Evolutionary conservation across 2,113 vertebrate species (phyloP), one percentile per base, ranked within the genome.

Genomic region (Psettodes erumei): DNA sequence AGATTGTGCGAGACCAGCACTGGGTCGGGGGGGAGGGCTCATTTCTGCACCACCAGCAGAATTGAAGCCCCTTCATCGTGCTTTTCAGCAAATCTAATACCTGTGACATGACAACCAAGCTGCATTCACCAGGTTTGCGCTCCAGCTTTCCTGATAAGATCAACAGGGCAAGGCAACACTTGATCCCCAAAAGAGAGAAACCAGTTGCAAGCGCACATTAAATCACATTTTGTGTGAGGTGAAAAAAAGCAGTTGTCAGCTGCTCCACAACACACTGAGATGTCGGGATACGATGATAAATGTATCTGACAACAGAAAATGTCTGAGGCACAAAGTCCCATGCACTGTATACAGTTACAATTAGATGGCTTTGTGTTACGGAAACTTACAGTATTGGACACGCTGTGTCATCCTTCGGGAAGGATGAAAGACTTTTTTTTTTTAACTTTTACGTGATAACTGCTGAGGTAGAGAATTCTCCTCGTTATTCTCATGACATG

Each of bases 51-150:
- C 86, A 90, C 85, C 83, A 91, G 90, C 90, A 87, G 75, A 90
- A 81, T 35, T 19, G 19, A 27, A 74, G 69, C 67, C 74, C 69
- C 63, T 86, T 79, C 83, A 84, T 84, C 58, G 71, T 81, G 33
- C 85, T 90, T 82, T 93, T 92, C 90, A 93, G 89, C 91, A 93
- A 87, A 91, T 91, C 82, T 91, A 90, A 93, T 82, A 91, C 79
- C 91, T 91, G 89, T 85, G 84, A 91, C 90, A 88, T 91, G 91
- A 83, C 90, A 93, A 92, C 89, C 86, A 92, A 92, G 86, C 86
- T 83, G 87, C 87, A 81, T 90, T 82, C 51, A 54, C 82, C 38
- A 50, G 82, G 81, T 88, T 83, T 84, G 69, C 32, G 77, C 87
- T 75, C 70, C 16, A 50, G 82, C 64, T 58, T 62, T 19, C 47